Conservation (phyloP, 2,888 invertebrate species). For the Neoscelio sp. region DNA sequence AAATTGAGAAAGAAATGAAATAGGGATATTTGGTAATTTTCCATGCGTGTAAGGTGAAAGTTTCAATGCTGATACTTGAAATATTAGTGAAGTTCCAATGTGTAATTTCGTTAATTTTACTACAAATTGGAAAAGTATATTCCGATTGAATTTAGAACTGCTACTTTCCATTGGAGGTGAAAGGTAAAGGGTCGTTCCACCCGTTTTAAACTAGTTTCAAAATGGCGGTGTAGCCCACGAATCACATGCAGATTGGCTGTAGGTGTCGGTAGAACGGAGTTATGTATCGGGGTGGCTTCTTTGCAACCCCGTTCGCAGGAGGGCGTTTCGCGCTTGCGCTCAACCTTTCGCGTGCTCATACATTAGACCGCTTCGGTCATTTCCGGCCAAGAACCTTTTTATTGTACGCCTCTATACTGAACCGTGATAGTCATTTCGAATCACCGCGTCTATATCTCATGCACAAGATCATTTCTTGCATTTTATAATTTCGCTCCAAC, state of each 20-base stretch:
- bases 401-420: constrained; percentile 24
- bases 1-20: too few species aligned
- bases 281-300: constrained; percentile 75
- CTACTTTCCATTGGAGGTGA: neutral
- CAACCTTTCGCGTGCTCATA: constrained; percentile 51
- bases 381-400: constrained; percentile 62
- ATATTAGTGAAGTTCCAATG: too few species aligned
- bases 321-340: constrained; percentile 82
- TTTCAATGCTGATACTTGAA: too few species aligned
- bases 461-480: too few species aligned
- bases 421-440: constrained; percentile 33
- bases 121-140: neutral
- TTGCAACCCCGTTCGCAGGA: constrained; percentile 74
- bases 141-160: constrained; percentile 9
- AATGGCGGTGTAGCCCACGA: constrained; percentile 77
- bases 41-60: too few species aligned
- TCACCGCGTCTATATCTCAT: constrained; percentile 29
- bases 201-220: constrained; percentile 77
- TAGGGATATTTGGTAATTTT: too few species aligned
- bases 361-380: constrained; percentile 61
- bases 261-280: constrained; percentile 77
- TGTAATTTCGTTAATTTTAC: too few species aligned
- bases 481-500: too few species aligned
- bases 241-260: constrained; percentile 82
- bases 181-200: constrained; percentile 56